Base-by-base conservation (phyloP, 2,113 vertebrate genomes). In the Platysteira castanea region DNA sequence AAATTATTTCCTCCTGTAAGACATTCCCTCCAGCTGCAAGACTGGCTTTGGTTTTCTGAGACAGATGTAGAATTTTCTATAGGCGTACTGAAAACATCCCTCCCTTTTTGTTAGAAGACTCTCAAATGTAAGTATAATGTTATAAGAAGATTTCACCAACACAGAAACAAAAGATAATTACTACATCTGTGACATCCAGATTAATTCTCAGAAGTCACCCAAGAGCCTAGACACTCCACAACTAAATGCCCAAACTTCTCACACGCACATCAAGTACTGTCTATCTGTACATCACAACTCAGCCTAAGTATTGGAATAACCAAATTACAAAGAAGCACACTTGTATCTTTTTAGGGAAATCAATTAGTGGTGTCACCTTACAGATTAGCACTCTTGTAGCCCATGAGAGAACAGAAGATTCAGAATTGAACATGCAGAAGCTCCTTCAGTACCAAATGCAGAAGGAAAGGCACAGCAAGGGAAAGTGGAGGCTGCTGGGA, bases 331-430 rank as follows among this genome's bases (percentile, higher is more conserved):
- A 89, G 33, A 20, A 30, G 18, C 15, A 80, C 35, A 68, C 3
- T 26, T 41, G 1, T 6, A 28, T 9, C 35, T 79, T 60, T 80
- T 75, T 44, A 83, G 28, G 13, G 21, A 84, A 86, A 35, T 33
- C 53, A 52, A 10, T 59, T 28, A 68, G 49, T 23, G 39, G 11
- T 33, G 24, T 10, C 46, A 57, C 13, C 30, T 49, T 41, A 59
- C 30, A 89, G 42, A 65, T 41, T 4, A 67, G 26, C 0, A 0
- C 10, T 16, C 52, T 28, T 1, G 0, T 19, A 67, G n/a, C 8
- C 59, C 1, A 0, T 28, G 15, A 63, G 15, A 77, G 33, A 93
- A 87, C 13, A 59, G 57, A 81, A 77, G 33, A 76, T 26, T 91
- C 67, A 71, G 22, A 89, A 83, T 2, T 54, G 67, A 94, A 84